phyloP scores from a whole-genome alignment of 2,888 invertebrate genomes.

The Tipula confusa region DNA sequence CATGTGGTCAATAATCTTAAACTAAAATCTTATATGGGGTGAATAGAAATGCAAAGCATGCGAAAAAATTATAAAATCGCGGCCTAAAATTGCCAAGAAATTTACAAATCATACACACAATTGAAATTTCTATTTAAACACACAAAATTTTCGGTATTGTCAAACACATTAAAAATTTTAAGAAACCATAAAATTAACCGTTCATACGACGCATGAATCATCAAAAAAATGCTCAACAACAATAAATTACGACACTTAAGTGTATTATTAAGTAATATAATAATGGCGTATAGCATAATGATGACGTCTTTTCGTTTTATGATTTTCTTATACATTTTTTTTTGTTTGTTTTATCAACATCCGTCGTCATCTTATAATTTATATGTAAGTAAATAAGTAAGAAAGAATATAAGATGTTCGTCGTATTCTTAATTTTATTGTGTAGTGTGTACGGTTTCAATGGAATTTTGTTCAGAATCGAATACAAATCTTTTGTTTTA shows the following conservation, averaged over 20 bases:
- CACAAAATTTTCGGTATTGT: neutral
- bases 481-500: neutral
- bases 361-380: neutral
- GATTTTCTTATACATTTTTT: neutral
- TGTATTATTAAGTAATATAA: neutral
- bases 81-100: no score
- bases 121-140: neutral
- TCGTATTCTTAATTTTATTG: neutral
- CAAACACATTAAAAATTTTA: neutral
- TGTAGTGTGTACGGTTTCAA: neutral
- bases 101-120: neutral
- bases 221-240: neutral
- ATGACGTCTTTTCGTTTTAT: neutral
- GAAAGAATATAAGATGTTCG: neutral
- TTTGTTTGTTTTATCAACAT: neutral
- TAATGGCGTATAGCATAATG: neutral
- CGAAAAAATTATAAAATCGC: neutral
- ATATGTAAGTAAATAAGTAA: neutral
- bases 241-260: neutral
- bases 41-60: neutral
- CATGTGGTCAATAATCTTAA: neutral
- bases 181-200: conserved; percentile 20
- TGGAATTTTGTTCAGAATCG: neutral
- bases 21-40: neutral
- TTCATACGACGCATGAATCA: neutral